phyloP scores from a whole-genome alignment of 2,797 vertebrate species.

The Chlorospingus flavigularis region DNA sequence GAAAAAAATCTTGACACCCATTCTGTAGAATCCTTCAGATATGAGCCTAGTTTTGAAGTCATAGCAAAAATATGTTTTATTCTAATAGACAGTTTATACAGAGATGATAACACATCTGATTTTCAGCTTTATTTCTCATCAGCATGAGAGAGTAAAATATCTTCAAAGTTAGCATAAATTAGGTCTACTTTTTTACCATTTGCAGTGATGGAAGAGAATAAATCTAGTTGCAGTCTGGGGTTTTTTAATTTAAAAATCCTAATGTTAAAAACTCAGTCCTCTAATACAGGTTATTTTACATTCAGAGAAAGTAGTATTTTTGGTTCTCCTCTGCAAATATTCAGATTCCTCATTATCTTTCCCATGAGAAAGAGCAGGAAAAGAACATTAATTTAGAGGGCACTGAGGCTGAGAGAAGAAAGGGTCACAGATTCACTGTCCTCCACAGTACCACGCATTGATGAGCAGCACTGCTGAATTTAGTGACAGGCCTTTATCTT shows the following conservation, averaged over 20 bases:
- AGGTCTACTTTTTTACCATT: background rate
- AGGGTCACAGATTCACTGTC: background rate
- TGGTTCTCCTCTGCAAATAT: background rate
- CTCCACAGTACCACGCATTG: background rate
- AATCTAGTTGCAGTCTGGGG: fast-evolving
- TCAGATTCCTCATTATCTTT: background rate
- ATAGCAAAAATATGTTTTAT: background rate
- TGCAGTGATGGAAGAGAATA: background rate
- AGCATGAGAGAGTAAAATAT: background rate
- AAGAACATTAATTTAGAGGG: background rate
- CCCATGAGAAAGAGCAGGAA: background rate
- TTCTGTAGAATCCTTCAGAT: background rate
- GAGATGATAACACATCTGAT: background rate
- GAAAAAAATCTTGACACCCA: background rate
- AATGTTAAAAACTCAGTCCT: background rate
- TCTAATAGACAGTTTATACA: background rate
- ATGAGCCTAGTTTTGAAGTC: background rate
- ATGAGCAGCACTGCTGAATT: background rate
- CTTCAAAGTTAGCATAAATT: background rate
- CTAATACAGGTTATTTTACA: background rate
- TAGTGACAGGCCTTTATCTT: background rate
- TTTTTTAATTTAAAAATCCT: background rate
- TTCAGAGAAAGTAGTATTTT: background rate
- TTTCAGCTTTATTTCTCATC: background rate
- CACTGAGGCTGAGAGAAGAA: background rate